phyloP scores from a whole-genome alignment of 2,797 vertebrate genomes.

The Poecilia wingei region DNA sequence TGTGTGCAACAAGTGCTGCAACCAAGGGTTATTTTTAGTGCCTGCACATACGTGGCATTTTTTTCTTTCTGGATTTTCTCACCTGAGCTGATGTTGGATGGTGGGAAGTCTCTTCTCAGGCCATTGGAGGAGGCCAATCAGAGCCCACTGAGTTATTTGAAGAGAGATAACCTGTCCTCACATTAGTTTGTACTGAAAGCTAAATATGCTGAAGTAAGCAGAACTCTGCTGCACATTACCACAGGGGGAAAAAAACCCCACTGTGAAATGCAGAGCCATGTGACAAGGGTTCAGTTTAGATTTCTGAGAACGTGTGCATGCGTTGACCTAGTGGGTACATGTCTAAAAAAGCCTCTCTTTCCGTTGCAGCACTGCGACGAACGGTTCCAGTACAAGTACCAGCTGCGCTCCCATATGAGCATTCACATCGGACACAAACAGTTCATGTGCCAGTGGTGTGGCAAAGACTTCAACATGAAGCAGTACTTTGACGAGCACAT shows the following conservation, averaged over 20 bases:
- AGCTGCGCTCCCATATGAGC: constrained; percentile 98
- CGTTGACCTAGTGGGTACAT: neutral
- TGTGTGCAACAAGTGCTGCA: neutral
- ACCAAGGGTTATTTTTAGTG: neutral
- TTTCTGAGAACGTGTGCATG: constrained; percentile 1
- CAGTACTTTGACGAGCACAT: constrained; percentile 99
- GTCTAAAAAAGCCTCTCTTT: constrained; percentile 25
- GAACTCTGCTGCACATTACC: neutral
- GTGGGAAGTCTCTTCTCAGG: neutral
- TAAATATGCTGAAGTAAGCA: neutral
- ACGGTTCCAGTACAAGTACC: constrained; percentile 97
- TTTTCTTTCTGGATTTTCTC: neutral
- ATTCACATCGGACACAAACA: constrained; percentile 98
- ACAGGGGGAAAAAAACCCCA: neutral
- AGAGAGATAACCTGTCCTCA: neutral
- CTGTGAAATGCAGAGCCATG: neutral
- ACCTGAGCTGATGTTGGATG: neutral
- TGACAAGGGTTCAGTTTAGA: neutral
- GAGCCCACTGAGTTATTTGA: neutral
- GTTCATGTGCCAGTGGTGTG: constrained; percentile 99
- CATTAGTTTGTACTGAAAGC: neutral
- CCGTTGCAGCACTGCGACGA: constrained; percentile 87
- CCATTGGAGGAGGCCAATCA: neutral
- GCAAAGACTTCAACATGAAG: constrained; percentile 99
- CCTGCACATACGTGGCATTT: neutral